phyloP scores from a whole-genome alignment of 1,140 invertebrate genomes.

The Holotrichia oblita region DNA sequence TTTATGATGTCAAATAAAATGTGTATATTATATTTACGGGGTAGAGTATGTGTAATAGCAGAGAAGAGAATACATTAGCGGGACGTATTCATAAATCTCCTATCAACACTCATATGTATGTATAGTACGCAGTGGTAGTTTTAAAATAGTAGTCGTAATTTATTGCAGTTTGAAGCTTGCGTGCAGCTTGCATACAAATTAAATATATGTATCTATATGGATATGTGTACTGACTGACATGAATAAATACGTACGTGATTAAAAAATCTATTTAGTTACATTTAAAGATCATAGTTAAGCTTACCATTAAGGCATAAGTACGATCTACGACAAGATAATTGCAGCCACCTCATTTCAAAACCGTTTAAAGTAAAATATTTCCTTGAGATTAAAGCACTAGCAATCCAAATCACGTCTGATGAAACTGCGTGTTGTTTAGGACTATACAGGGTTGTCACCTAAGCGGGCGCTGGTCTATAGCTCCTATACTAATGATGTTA shows the following conservation, averaged over 20 bases:
- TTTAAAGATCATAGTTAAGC: not conserved
- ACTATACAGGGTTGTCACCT: no score
- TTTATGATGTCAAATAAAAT: constrained; percentile 52
- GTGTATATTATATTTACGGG: constrained; percentile 43
- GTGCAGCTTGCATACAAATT: constrained; percentile 30
- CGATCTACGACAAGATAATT: no score
- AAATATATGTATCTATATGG: constrained; percentile 7
- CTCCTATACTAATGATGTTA: no score
- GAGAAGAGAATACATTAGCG: constrained; percentile 49
- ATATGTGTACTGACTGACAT: not conserved
- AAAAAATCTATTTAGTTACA: constrained; percentile 18
- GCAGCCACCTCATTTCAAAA: no score
- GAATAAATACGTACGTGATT: not conserved
- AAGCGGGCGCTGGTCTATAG: no score
- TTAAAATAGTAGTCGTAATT: constrained; percentile 30
- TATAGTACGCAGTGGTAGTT: not conserved
- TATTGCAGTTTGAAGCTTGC: constrained; percentile 24
- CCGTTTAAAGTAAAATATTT: no score
- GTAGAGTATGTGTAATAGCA: constrained; percentile 21
- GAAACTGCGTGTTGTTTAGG: no score
- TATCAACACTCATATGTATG: constrained; percentile 28
- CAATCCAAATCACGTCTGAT: no score
- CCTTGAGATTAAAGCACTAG: no score
- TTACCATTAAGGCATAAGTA: no score
- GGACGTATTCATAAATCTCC: constrained; percentile 37